A percentile compares a stretch with the other conserved stretches of the same genome.
Evolutionary conservation across 2,797 vertebrate genomes (phyloP).

Genomic region (Pseudochirops corinnae): DNA sequence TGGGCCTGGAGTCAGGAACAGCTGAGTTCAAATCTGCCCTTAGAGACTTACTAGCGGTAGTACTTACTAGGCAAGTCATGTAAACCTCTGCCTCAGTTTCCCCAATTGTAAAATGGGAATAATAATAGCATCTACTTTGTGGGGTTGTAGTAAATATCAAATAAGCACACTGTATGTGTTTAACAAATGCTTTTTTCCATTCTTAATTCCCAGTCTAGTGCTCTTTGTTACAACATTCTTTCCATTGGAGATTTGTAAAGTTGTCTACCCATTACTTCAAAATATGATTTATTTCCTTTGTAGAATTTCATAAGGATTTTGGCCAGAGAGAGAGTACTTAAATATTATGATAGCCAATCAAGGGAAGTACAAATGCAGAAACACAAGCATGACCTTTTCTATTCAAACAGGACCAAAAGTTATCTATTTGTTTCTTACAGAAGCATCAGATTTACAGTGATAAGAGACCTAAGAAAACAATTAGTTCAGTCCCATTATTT

Average conservation of each 20-base stretch:
- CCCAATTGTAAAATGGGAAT: background rate
- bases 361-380: background rate
- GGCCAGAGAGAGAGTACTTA: background rate
- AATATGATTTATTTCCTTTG: background rate
- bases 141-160: background rate
- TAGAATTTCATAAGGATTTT: background rate
- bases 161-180: background rate
- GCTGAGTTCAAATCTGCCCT: background rate
- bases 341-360: background rate
- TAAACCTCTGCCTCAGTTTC: background rate
- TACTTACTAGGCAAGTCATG: background rate
- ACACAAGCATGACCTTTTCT: background rate
- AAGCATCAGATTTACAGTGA: background rate
- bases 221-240: background rate
- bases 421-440: background rate
- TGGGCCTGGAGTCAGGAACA: background rate
- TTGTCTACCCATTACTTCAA: background rate
- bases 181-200: background rate
- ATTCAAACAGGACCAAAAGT: background rate
- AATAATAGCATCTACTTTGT: background rate
- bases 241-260: background rate
- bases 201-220: background rate
- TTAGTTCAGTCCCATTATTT: background rate
- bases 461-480: background rate
- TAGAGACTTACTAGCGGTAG: background rate